phyloP scores from a whole-genome alignment of 2,888 invertebrate genomes.

The Parnassius orleans region DNA sequence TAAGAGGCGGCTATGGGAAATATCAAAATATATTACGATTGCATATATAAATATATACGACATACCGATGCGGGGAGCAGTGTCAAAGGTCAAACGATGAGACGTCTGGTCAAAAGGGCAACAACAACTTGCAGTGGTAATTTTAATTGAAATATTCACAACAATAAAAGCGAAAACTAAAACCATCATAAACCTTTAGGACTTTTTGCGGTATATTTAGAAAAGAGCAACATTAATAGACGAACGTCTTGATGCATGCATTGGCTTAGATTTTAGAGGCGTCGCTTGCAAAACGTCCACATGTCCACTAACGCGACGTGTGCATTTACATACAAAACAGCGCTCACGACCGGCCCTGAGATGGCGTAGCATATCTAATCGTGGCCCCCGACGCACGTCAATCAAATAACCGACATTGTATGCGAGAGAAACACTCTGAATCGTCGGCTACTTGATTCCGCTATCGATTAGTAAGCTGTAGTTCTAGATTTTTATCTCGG shows the following conservation, averaged over 20 bases:
- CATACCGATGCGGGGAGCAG: too few species aligned
- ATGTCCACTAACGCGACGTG: conserved; percentile 49
- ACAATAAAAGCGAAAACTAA: too few species aligned
- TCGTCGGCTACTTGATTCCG: conserved; percentile 51
- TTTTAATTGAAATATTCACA: too few species aligned
- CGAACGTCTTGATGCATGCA: conserved; percentile 12
- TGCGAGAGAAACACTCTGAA: conserved; percentile 51
- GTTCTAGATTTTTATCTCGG: conserved; percentile 26
- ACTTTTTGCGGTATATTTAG: neutral
- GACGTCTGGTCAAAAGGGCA: too few species aligned
- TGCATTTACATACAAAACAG: conserved; percentile 74
- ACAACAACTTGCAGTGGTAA: too few species aligned
- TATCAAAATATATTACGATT: too few species aligned
- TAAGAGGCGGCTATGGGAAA: too few species aligned
- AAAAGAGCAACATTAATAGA: neutral
- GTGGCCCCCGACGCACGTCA: conserved; percentile 56
- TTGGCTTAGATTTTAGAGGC: conserved; percentile 48
- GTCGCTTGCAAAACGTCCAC: conserved; percentile 47
- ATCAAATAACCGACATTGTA: conserved; percentile 55
- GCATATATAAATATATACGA: too few species aligned
- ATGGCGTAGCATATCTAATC: conserved; percentile 74
- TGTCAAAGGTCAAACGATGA: too few species aligned
- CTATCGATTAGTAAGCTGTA: conserved; percentile 39
- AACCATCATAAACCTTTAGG: too few species aligned
- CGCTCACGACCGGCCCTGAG: conserved; percentile 59